phyloP scores from a whole-genome alignment of 2,113 vertebrate genomes.

The Anthoscopus minutus region DNA sequence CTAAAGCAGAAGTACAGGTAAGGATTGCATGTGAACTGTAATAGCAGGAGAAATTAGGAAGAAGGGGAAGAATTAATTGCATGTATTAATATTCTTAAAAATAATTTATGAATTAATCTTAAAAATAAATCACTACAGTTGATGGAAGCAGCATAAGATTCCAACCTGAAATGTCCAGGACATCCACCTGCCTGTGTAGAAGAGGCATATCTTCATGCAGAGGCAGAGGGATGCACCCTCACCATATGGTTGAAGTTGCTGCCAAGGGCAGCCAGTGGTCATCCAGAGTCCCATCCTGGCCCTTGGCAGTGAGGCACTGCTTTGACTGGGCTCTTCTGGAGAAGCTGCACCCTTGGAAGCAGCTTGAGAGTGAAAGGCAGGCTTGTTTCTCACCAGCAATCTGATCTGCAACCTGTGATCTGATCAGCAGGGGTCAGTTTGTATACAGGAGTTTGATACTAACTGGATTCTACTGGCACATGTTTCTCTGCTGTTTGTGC shows the following conservation, averaged over 20 bases:
- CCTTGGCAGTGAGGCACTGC: accelerated
- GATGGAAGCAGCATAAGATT: background rate
- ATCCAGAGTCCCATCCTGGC: background rate
- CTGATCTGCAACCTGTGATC: no score
- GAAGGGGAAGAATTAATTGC: background rate
- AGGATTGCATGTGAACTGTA: background rate
- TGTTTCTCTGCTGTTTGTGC: background rate
- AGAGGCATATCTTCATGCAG: accelerated
- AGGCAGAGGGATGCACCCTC: background rate
- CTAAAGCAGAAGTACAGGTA: background rate
- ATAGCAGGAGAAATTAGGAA: background rate
- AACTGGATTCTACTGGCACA: background rate
- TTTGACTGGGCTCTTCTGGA: background rate
- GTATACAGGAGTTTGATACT: background rate
- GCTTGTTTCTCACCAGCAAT: background rate
- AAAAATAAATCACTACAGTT: background rate
- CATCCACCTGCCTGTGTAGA: background rate
- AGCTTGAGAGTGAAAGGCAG: background rate
- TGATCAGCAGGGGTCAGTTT: background rate
- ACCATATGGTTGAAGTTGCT: accelerated
- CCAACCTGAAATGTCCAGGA: background rate
- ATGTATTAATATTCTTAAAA: no score
- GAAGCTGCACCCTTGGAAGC: background rate
- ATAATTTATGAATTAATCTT: no score
- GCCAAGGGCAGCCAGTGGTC: accelerated